Evolutionary conservation across 2,113 vertebrate genomes (phyloP), one percentile per base, ranked within the genome.

Genomic region (Dipodomys merriami): DNA sequence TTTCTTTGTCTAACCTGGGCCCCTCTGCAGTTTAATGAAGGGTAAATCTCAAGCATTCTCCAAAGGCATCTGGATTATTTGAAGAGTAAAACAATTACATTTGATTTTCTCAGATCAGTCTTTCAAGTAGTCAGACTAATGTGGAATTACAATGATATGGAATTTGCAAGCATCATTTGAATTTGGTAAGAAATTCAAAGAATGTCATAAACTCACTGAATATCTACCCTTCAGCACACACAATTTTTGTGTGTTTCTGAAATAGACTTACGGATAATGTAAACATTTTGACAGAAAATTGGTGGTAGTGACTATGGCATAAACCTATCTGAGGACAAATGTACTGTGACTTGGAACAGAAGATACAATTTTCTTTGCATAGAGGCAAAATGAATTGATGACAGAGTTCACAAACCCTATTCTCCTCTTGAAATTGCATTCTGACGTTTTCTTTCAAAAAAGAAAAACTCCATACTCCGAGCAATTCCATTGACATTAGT

Each of bases 321-420:
- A 96, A 97, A 97, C 95, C 96, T 96, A 92, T 97, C 95, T 95
- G 91, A 96, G 92, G 97, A 97, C 96, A 98, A 98, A 98, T 98
- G 95, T 97, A 95, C 82, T 97, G 95, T 98, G 98, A 97, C 96
- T 97, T 93, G 83, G 94, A 98, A 96, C 90, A 95, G 77, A 95
- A 97, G 95, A 97, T 83, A 95, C 82, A 96, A 97, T 98, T 98
- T 98, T 98, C 96, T 97, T 97, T 98, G 97, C 97, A 97, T 97
- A 97, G 96, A 97, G 62, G 84, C 88, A 97, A 98, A 98, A 97
- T 95, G 95, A 98, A 96, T 88, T 94, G 95, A 97, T 98, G 97
- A 97, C 96, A 97, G 95, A 96, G 96, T 97, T 97, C 91, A 94
- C 85, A 95, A 97, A 98, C 96, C 85, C 90, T 97, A 85, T 97